A percentile compares a stretch with the other conserved stretches of the same genome.
These are phyloP conservation scores for Cerastis rubricosa DNA, from an alignment of 2,888 invertebrate species.

Conservation along the genomic window DNA sequence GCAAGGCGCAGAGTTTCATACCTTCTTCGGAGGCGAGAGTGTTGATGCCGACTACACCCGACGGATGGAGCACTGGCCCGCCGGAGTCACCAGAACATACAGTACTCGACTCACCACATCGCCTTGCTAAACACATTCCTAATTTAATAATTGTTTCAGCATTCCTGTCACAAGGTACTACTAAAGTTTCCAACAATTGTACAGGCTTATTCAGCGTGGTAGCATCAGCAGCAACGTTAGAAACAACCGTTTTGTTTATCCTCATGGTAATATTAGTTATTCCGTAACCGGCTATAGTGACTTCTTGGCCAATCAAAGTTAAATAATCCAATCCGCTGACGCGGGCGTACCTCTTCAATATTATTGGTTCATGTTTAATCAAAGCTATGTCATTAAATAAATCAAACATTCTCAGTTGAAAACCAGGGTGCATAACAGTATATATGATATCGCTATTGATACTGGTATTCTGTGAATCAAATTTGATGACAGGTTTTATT, in stretches of 20 bases:
- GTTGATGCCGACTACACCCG: slow-evolving; percentile 45
- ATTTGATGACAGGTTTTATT: neutral
- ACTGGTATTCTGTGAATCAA: neutral
- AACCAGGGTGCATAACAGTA: slow-evolving; percentile 19
- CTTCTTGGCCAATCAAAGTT: slow-evolving; percentile 37
- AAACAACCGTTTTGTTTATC: fast-evolving
- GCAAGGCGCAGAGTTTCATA: fast-evolving
- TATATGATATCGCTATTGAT: neutral
- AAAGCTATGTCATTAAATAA: slow-evolving; percentile 39
- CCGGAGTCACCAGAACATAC: slow-evolving; percentile 49
- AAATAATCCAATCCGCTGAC: slow-evolving; percentile 38
- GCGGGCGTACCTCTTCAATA: slow-evolving; percentile 25
- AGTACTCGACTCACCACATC: neutral
- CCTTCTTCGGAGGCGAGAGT: neutral
- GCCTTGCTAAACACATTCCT: slow-evolving; percentile 38
- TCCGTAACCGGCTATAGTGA: slow-evolving; percentile 36
- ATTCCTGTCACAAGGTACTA: neutral
- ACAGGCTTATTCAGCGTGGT: slow-evolving; percentile 17
- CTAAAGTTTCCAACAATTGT: slow-evolving; percentile 31
- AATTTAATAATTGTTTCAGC: fast-evolving
- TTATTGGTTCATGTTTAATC: slow-evolving; percentile 26
- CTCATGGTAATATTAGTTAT: neutral
- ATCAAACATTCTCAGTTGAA: fast-evolving
- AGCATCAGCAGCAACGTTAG: neutral
- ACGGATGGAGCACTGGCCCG: slow-evolving; percentile 40